Evolutionary conservation across 2,888 invertebrate species (phyloP).

Genomic region (Drosophila pseudotalamancana): DNA sequence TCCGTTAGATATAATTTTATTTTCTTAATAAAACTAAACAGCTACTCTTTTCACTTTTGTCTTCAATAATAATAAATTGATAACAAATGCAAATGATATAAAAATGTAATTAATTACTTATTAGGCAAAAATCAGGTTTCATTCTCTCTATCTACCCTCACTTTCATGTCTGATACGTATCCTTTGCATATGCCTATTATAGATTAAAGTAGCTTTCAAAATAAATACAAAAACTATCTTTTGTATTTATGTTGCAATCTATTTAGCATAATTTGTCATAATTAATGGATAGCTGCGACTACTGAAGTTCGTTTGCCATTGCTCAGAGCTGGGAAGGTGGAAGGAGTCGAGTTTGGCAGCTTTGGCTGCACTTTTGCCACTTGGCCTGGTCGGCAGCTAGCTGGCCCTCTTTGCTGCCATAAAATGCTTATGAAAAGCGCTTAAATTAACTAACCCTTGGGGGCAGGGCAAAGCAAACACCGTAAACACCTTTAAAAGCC

Average conservation of each 20-base stretch:
- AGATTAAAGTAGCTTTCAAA: slow-evolving; percentile 73
- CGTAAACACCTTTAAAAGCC: slow-evolving; percentile 74
- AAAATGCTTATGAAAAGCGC: slow-evolving; percentile 77
- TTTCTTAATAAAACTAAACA: too few relatives aligned
- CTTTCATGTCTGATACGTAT: too few relatives aligned
- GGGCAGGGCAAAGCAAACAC: slow-evolving; percentile 60
- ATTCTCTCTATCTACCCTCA: neutral
- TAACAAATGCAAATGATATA: slow-evolving; percentile 2
- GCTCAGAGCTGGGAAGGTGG: slow-evolving; percentile 4
- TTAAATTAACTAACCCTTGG: slow-evolving; percentile 72
- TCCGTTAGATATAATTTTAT: too few relatives aligned
- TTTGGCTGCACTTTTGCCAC: slow-evolving; percentile 51
- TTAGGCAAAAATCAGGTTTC: slow-evolving; percentile 1
- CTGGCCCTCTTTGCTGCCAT: slow-evolving; percentile 35
- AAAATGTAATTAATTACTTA: neutral
- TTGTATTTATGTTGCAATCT: slow-evolving; percentile 33
- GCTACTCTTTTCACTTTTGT: neutral
- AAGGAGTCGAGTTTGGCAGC: slow-evolving; percentile 37
- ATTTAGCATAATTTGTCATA: slow-evolving; percentile 51
- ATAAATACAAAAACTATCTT: slow-evolving; percentile 25
- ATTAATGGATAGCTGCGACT: slow-evolving; percentile 34
- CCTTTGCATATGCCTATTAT: slow-evolving; percentile 58
- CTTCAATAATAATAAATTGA: neutral
- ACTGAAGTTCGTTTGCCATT: slow-evolving; percentile 27
- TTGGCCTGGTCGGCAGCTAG: slow-evolving; percentile 35